Conservation (phyloP, 1,140 invertebrate genomes). For the Bombus fervidus region DNA sequence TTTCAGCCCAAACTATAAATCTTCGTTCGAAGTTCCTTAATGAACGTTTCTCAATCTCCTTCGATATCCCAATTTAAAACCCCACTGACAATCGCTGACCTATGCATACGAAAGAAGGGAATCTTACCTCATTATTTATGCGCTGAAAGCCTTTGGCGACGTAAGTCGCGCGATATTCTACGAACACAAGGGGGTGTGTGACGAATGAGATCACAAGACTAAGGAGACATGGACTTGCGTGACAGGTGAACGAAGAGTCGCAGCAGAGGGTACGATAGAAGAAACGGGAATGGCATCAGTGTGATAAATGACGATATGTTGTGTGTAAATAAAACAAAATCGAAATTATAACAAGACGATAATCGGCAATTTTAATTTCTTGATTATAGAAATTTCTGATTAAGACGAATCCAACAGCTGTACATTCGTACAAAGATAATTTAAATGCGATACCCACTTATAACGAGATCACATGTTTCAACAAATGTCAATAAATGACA, state of each 20-base stretch:
- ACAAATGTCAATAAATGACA: too few relatives aligned
- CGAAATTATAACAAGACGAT: not conserved
- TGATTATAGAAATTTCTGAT: too few relatives aligned
- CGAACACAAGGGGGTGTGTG: not conserved
- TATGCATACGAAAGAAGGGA: not conserved
- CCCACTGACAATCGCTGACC: not conserved
- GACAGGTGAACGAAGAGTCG: constrained; percentile 21
- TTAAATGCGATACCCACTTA: too few relatives aligned
- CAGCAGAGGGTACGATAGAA: not conserved
- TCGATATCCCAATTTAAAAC: not conserved
- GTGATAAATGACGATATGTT: not conserved
- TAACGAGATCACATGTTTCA: too few relatives aligned
- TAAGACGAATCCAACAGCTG: too few relatives aligned
- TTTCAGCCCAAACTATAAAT: not conserved
- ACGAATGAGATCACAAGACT: constrained; percentile 9
- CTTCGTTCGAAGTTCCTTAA: not conserved
- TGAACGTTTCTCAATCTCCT: not conserved
- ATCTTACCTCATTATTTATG: not conserved
- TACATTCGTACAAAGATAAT: too few relatives aligned
- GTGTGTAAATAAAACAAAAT: not conserved
- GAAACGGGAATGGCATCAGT: not conserved
- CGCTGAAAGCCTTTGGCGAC: not conserved
- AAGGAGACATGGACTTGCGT: constrained; percentile 24
- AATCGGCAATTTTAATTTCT: too few relatives aligned
- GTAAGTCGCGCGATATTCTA: not conserved